Evolutionary conservation across 2,888 invertebrate species (phyloP).

Genomic region (Tachina grossa): DNA sequence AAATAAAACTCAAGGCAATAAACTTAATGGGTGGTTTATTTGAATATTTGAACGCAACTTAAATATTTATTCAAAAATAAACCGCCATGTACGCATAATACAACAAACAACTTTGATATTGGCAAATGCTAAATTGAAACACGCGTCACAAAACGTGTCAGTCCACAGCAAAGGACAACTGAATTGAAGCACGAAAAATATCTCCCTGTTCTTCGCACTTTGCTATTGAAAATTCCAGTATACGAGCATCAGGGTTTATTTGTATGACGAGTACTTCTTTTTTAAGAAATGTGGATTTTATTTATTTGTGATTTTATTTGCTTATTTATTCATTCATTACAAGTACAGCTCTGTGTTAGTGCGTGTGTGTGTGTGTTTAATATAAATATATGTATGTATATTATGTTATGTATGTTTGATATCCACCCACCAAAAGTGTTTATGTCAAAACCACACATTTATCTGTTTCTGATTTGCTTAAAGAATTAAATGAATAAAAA

Average conservation of each 20-base stretch:
- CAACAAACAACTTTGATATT: not conserved
- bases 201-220: constrained; percentile 19
- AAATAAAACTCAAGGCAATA: constrained; percentile 61
- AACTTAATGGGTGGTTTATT: constrained; percentile 65
- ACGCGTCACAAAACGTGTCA: constrained; percentile 66
- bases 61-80: constrained; percentile 55
- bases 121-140: constrained; percentile 55
- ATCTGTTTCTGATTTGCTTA: constrained; percentile 83
- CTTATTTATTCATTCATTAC: constrained; percentile 43
- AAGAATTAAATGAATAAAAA: constrained; percentile 73
- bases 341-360: constrained; percentile 4
- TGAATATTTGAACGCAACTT: constrained; percentile 69
- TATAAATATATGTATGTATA: not conserved
- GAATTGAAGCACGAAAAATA: constrained; percentile 42
- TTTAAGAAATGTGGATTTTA: constrained; percentile 40
- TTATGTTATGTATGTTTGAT: constrained; percentile 31
- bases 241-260: constrained; percentile 10
- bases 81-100: not conserved
- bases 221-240: constrained; percentile 43
- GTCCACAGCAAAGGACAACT: constrained; percentile 42
- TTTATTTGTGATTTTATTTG: constrained; percentile 57
- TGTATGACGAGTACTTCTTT: not conserved
- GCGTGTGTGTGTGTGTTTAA: constrained; percentile 25
- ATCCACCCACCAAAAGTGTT: constrained; percentile 69
- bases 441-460: constrained; percentile 81